These are phyloP conservation scores for Gymnocypris eckloni DNA, from an alignment of 2,797 vertebrate species.

Conservation along the genomic window DNA sequence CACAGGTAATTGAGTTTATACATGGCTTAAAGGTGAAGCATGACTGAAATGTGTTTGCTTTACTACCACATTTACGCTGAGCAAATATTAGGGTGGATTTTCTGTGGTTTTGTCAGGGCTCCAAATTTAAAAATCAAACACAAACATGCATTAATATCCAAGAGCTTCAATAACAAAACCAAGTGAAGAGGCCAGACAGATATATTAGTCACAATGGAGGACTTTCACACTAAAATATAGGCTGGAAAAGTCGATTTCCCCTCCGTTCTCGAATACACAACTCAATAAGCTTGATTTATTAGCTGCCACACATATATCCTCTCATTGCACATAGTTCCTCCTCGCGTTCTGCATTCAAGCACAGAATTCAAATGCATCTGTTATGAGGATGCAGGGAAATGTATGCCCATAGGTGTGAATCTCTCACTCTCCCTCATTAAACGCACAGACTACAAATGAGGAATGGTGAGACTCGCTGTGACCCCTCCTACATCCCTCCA, in stretches of 20 bases:
- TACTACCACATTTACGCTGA: neutral
- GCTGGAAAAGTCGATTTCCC: neutral
- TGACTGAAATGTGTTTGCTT: neutral
- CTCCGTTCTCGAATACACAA: neutral
- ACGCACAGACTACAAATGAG: slow-evolving; percentile 50
- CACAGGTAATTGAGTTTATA: slow-evolving; percentile 3
- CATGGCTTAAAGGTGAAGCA: slow-evolving; percentile 5
- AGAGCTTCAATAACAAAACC: neutral
- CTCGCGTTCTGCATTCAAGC: slow-evolving; percentile 5
- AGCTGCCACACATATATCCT: slow-evolving; percentile 23
- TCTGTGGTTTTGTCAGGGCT: neutral
- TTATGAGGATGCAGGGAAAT: slow-evolving; percentile 20
- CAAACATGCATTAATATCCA: slow-evolving; percentile 1
- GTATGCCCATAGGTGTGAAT: slow-evolving; percentile 18
- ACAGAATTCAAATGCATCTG: slow-evolving; percentile 17
- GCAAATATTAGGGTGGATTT: slow-evolving; percentile 8
- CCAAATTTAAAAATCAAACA: slow-evolving; percentile 12
- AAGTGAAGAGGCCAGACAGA: neutral
- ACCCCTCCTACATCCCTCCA: slow-evolving; percentile 65
- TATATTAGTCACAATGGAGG: neutral
- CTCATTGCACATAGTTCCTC: neutral
- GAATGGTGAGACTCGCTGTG: slow-evolving; percentile 42
- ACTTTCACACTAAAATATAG: slow-evolving; percentile 13
- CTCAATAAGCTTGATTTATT: slow-evolving; percentile 30
- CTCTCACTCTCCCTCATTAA: slow-evolving; percentile 13